Percentiles rank a stretch among this genome's conserved stretches.
phyloP scores from a whole-genome alignment of 2,113 vertebrate genomes.

The Heterocephalus glaber region DNA sequence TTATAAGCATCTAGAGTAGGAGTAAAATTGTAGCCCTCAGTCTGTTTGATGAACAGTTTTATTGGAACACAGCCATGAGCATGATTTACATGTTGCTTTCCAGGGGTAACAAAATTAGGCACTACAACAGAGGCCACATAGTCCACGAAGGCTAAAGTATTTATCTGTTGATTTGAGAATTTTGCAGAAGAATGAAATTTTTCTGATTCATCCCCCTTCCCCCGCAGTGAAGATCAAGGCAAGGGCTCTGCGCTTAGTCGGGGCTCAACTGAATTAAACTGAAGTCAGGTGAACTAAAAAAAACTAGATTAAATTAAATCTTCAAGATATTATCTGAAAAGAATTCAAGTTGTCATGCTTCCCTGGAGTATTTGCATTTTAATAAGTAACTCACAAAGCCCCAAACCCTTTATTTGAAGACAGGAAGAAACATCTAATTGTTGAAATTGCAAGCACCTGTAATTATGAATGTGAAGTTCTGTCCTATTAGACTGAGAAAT shows the following conservation, averaged over 20 bases:
- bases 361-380: slow-evolving; percentile 65
- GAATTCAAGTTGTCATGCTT: slow-evolving; percentile 33
- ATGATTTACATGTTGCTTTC: neutral
- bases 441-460: slow-evolving; percentile 53
- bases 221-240: neutral
- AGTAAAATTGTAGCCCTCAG: neutral
- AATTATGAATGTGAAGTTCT: slow-evolving; percentile 43
- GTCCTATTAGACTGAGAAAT: slow-evolving; percentile 26
- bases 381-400: slow-evolving; percentile 68
- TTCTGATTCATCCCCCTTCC: neutral
- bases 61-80: neutral
- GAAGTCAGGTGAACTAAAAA: slow-evolving; percentile 17
- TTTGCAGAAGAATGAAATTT: neutral
- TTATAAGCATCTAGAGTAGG: neutral
- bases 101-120: neutral
- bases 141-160: neutral
- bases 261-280: neutral
- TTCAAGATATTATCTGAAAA: slow-evolving; percentile 46
- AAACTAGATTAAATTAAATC: slow-evolving; percentile 30
- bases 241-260: slow-evolving; percentile 35
- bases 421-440: slow-evolving; percentile 65
- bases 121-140: neutral
- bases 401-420: slow-evolving; percentile 66
- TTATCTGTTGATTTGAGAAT: neutral
- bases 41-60: neutral